These are phyloP conservation scores for Seira musarum DNA, from an alignment of 2,888 invertebrate genomes.

Conservation along the genomic window DNA sequence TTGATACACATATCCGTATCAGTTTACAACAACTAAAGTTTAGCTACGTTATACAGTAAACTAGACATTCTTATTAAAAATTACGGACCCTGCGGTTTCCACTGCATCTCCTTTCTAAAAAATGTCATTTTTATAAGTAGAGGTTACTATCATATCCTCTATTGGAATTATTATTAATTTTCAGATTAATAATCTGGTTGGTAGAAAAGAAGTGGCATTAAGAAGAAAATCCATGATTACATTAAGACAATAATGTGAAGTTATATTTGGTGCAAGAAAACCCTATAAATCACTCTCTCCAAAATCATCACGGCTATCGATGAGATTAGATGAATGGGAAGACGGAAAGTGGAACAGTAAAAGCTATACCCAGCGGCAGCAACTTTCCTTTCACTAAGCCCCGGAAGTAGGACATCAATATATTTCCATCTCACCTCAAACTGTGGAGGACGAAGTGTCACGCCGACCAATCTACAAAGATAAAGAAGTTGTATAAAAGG, in stretches of 20 bases:
- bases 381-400: constrained; percentile 52
- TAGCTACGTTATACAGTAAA: too few species aligned
- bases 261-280: too few species aligned
- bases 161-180: too few species aligned
- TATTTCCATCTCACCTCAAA: constrained; percentile 69
- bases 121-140: neutral
- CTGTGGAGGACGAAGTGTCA: constrained; percentile 66
- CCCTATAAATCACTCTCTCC: too few species aligned
- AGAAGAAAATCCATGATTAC: too few species aligned
- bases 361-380: constrained; percentile 23
- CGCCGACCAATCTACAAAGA: constrained; percentile 62
- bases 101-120: constrained; percentile 21
- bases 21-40: too few species aligned
- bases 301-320: too few species aligned
- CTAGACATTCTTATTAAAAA: neutral
- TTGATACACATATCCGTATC: too few species aligned
- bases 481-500: constrained; percentile 8
- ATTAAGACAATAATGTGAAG: too few species aligned
- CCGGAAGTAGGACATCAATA: constrained; percentile 64
- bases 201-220: too few species aligned
- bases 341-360: neutral
- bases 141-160: too few species aligned
- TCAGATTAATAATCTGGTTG: too few species aligned
- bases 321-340: neutral
- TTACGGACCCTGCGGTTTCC: constrained; percentile 41